Percentiles rank a stretch among this genome's conserved stretches.
Conservation (phyloP, 2,888 invertebrate genomes). For the Microplitis manilae region DNA sequence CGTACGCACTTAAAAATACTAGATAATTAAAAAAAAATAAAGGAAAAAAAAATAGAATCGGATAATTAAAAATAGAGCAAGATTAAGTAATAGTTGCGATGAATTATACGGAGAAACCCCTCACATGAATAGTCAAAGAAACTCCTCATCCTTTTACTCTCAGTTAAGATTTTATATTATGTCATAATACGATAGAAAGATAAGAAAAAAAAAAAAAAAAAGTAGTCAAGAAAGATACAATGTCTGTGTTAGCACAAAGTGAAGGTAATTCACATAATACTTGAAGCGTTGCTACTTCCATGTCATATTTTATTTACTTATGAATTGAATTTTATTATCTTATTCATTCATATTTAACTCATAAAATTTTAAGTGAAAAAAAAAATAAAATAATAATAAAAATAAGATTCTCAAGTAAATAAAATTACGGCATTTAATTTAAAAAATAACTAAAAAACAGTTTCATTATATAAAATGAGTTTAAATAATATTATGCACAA, state of each 20-base stretch:
- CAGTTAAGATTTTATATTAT: not conserved
- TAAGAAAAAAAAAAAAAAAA: not conserved
- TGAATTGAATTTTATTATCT: not conserved
- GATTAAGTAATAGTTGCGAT: not conserved
- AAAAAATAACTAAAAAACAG: too few relatives aligned
- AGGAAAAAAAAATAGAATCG: not conserved
- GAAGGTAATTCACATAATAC: slow-evolving; percentile 1
- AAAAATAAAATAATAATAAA: too few relatives aligned
- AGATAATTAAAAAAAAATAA: not conserved
- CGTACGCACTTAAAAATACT: not conserved
- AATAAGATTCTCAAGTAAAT: too few relatives aligned
- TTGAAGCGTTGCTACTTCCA: not conserved
- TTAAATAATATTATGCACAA: not conserved
- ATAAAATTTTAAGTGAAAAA: too few relatives aligned
- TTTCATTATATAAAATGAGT: not conserved
- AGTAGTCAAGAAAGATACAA: not conserved
- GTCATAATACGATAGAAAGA: not conserved
- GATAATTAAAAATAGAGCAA: not conserved
- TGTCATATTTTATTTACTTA: not conserved
- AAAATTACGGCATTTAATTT: too few relatives aligned
- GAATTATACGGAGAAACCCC: not conserved
- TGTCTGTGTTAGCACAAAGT: not conserved
- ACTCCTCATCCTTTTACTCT: not conserved
- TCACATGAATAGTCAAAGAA: not conserved
- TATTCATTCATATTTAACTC: not conserved